Percentiles rank a stretch among this genome's conserved stretches.
phyloP scores from a whole-genome alignment of 2,797 vertebrate genomes.

The Notamacropus eugenii region DNA sequence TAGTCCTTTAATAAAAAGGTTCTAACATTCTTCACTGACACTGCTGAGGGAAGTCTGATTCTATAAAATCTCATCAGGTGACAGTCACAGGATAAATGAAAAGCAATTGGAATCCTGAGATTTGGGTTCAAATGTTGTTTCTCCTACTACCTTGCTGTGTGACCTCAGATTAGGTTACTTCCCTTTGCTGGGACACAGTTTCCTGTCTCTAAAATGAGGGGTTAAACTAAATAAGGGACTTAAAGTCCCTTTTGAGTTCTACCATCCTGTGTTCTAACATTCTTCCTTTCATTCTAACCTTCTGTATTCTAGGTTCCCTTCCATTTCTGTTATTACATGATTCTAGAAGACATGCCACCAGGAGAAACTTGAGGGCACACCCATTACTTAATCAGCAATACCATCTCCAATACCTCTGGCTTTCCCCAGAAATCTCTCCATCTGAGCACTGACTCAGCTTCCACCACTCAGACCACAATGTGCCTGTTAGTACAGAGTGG shows the following conservation, averaged over 20 bases:
- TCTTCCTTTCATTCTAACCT: conserved; percentile 29
- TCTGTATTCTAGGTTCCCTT: conserved; percentile 51
- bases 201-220: not conserved
- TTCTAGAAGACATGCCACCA: not conserved
- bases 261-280: not conserved
- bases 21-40: not conserved
- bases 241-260: not conserved
- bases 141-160: not conserved
- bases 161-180: not conserved
- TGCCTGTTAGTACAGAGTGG: not conserved
- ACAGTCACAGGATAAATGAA: not conserved
- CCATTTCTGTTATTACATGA: not conserved
- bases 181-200: not conserved
- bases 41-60: not conserved
- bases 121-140: not conserved
- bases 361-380: conserved; percentile 37
- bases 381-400: conserved; percentile 48
- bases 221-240: not conserved
- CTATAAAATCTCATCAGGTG: not conserved
- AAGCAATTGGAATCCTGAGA: not conserved
- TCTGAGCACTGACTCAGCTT: conserved; percentile 60
- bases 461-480: not conserved
- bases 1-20: not conserved
- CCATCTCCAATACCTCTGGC: conserved; percentile 46
- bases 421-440: conserved; percentile 42